Conservation (phyloP, 2,888 invertebrate genomes). For the Carterocephalus palaemon region DNA sequence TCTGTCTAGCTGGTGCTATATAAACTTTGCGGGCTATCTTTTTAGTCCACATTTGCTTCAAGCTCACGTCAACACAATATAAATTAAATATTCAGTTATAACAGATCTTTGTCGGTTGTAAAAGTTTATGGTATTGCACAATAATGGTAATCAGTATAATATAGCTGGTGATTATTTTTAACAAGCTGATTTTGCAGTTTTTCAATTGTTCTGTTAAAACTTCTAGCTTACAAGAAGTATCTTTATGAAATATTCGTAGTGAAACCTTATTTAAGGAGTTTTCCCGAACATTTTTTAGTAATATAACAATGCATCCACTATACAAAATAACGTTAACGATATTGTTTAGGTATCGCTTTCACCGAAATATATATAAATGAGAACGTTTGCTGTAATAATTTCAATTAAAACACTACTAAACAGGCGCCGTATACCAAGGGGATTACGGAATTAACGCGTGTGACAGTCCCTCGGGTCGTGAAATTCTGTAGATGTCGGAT, state of each 20-base stretch:
- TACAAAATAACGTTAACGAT: no score
- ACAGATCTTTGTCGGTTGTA: background rate
- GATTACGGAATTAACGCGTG: slow-evolving; percentile 22
- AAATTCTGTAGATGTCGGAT: slow-evolving; percentile 5
- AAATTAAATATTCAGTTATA: slow-evolving; percentile 8
- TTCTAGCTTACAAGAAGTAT: no score
- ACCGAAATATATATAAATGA: no score
- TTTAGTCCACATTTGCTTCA: slow-evolving; percentile 7
- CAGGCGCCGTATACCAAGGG: slow-evolving; percentile 17
- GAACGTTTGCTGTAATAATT: slow-evolving; percentile 21
- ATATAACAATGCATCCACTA: no score
- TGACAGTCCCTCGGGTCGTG: slow-evolving; percentile 8
- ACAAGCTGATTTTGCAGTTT: no score
- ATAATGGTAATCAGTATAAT: no score
- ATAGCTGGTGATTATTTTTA: no score
- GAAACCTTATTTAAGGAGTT: no score
- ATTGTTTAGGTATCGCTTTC: no score
- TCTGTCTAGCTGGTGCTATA: slow-evolving; percentile 49
- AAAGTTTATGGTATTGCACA: background rate
- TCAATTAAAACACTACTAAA: slow-evolving; percentile 24
- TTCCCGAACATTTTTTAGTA: no score
- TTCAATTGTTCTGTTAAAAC: no score
- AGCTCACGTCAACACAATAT: slow-evolving; percentile 15
- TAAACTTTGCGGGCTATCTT: slow-evolving; percentile 44
- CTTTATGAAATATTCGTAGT: no score